Conservation (phyloP, 2,888 invertebrate genomes). For the Iphiclides podalirius region DNA sequence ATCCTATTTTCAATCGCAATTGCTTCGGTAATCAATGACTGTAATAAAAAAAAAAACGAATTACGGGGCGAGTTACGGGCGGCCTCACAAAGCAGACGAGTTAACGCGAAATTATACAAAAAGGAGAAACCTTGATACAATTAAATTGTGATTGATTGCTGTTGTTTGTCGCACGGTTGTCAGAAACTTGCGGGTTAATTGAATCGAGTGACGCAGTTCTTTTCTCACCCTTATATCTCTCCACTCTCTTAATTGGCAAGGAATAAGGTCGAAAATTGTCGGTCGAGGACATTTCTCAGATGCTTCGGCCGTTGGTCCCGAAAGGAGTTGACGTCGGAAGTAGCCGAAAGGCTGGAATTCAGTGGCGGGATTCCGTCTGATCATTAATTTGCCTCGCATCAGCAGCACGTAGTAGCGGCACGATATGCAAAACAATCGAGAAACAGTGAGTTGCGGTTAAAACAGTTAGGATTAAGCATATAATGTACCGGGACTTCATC, state of each 20-base stretch:
- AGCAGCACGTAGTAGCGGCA: conserved; percentile 50
- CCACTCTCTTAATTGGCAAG: conserved; percentile 36
- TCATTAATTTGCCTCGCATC: conserved; percentile 70
- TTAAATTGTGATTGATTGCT: conserved; percentile 75
- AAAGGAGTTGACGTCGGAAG: conserved; percentile 44
- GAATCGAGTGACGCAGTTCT: conserved; percentile 66
- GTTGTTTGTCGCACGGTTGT: conserved; percentile 49
- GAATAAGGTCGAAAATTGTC: conserved; percentile 47
- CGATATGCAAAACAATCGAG: conserved; percentile 76
- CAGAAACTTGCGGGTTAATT: conserved; percentile 59
- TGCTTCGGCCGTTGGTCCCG: conserved; percentile 36
- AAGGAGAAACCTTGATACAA: conserved; percentile 63
- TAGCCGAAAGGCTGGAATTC: conserved; percentile 42
- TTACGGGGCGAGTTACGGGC: conserved; percentile 54
- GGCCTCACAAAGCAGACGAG: conserved; percentile 50
- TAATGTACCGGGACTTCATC: conserved; percentile 22
- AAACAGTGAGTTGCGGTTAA: conserved; percentile 53
- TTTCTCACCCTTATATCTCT: conserved; percentile 39
- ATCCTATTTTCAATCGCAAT: conserved; percentile 26
- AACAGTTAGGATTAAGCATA: conserved; percentile 34
- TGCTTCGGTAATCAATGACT: conserved; percentile 61
- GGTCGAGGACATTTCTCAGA: conserved; percentile 29
- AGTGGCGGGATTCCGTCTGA: conserved; percentile 61
- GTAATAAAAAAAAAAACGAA: conserved; percentile 70
- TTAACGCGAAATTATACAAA: conserved; percentile 44